A percentile compares a stretch with the other conserved stretches of the same genome.
Conservation (phyloP, 37 sponge, comb jelly and placozoan species). For the Crambe crambe region DNA sequence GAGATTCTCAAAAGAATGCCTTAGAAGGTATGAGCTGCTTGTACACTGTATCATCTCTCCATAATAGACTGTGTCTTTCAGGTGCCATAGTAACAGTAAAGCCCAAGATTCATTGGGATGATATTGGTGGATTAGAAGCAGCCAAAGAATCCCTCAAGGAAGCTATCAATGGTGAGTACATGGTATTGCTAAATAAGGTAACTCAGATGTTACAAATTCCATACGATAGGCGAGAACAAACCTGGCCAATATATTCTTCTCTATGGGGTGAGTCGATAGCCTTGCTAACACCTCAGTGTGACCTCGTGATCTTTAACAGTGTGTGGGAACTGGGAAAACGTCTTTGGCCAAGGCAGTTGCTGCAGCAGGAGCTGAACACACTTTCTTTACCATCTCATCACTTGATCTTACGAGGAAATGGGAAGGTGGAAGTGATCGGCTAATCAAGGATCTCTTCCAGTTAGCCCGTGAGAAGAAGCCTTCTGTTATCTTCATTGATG, state of each 20-base stretch:
- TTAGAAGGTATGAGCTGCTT: too few species aligned
- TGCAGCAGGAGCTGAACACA: constrained; percentile 98
- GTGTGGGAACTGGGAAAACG: constrained; percentile 98
- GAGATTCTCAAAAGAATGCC: constrained; percentile 67
- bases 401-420: constrained; percentile 95
- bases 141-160: constrained; percentile 99
- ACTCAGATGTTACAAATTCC: neutral
- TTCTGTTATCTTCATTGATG: constrained; percentile 99
- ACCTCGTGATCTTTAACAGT: constrained; percentile 54
- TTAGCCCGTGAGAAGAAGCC: constrained; percentile 91
- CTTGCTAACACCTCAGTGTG: too few species aligned
- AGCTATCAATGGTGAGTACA: constrained; percentile 75
- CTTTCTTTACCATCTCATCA: constrained; percentile 95
- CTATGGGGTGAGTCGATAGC: constrained; percentile 85
- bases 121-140: constrained; percentile 90
- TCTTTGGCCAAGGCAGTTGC: constrained; percentile 99
- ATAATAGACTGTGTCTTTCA: constrained; percentile 44
- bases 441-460: constrained; percentile 92
- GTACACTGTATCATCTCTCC: too few species aligned
- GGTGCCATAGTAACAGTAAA: constrained; percentile 98
- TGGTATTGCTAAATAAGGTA: too few species aligned
- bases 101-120: constrained; percentile 96
- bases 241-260: constrained; percentile 97
- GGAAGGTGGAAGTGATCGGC: constrained; percentile 97
- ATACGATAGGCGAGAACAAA: constrained; percentile 81